These are phyloP conservation scores for Hycleus cichorii DNA, from an alignment of 1,140 invertebrate species.

Conservation along the genomic window DNA sequence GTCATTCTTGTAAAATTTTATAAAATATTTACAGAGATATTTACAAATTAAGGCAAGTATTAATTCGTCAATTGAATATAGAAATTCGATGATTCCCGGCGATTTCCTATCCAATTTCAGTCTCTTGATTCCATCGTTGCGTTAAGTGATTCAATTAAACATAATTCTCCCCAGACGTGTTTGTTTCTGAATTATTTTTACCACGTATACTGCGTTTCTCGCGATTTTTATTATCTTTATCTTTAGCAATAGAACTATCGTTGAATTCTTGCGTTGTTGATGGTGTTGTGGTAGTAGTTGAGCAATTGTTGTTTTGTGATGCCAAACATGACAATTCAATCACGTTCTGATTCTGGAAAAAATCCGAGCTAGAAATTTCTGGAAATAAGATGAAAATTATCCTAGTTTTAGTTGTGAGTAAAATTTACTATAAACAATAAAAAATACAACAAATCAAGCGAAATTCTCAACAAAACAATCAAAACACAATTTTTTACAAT, in stretches of 20 bases:
- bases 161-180: constrained; percentile 23
- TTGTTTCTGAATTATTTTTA: constrained; percentile 11
- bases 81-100: no score
- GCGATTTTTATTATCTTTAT: constrained; percentile 17
- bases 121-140: no score
- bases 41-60: no score
- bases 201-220: constrained; percentile 17
- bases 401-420: constrained; percentile 41
- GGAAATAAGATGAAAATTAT: constrained; percentile 41
- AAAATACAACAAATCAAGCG: constrained; percentile 10
- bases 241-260: constrained; percentile 3
- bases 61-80: no score
- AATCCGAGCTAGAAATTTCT: constrained; percentile 43
- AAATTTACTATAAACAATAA: constrained; percentile 7
- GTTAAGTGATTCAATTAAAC: constrained; percentile 8
- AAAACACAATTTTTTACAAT: constrained; percentile 3
- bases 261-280: constrained; percentile 21
- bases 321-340: constrained; percentile 56
- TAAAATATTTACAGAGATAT: no score
- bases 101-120: no score
- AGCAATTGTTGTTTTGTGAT: constrained; percentile 53
- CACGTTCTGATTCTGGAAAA: constrained; percentile 43
- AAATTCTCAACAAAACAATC: neutral
- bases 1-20: no score
- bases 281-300: constrained; percentile 1